These are phyloP conservation scores for Aphelenchoides fujianensis DNA, from an alignment of 1,140 invertebrate species.

Conservation along the genomic window DNA sequence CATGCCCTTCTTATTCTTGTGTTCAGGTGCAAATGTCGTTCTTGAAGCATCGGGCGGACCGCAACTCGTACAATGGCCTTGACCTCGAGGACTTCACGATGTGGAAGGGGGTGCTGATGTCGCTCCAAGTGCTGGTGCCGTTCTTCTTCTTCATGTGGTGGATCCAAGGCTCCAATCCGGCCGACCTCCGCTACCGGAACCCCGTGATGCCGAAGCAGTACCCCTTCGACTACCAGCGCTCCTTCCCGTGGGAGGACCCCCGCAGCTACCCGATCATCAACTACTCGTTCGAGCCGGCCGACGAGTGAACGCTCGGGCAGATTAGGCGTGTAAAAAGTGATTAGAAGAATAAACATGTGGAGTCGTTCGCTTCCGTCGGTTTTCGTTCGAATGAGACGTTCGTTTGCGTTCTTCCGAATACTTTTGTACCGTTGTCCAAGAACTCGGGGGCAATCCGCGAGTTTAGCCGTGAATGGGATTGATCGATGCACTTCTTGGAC, in stretches of 20 bases:
- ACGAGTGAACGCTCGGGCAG: too few relatives aligned
- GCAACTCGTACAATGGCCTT: conserved; percentile 54
- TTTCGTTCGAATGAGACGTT: background rate
- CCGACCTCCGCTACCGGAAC: conserved; percentile 48
- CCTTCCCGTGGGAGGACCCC: conserved; percentile 54
- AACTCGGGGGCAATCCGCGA: background rate
- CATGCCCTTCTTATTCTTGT: conserved; percentile 27
- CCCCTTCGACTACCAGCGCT: conserved; percentile 55
- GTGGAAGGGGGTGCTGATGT: conserved; percentile 30
- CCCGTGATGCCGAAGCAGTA: conserved; percentile 61
- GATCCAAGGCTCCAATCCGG: conserved; percentile 39
- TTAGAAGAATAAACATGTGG: background rate
- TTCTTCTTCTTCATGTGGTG: conserved; percentile 44
- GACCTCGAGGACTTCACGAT: conserved; percentile 53
- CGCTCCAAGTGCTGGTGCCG: conserved; percentile 46
- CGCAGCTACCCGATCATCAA: conserved; percentile 58
- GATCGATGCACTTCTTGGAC: conserved; percentile 38
- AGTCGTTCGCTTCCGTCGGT: background rate
- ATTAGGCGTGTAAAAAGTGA: background rate
- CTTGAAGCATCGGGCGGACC: conserved; percentile 53
- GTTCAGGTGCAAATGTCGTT: conserved; percentile 49
- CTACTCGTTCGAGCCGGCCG: conserved; percentile 57
- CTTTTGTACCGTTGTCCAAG: background rate
- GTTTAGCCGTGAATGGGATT: background rate
- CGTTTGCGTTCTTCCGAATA: background rate